Conservation (phyloP, 64 coral and sea anemone genomes). For the Porites lutea region DNA sequence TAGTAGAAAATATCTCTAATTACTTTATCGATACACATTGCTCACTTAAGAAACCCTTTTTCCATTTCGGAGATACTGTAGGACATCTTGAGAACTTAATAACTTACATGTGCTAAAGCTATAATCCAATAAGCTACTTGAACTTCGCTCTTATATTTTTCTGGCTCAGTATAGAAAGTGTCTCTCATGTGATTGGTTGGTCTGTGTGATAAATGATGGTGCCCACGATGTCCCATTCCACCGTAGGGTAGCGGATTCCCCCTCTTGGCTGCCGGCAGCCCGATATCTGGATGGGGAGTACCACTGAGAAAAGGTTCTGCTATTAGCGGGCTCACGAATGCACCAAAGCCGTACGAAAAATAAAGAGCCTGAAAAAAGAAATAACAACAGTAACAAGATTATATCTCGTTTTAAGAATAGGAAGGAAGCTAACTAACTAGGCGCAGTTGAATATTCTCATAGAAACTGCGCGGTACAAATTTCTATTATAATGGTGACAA, state of each 20-base stretch:
- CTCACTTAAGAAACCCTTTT: too few species aligned
- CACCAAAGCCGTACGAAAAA: slow-evolving; percentile 94
- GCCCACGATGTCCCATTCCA: slow-evolving; percentile 64
- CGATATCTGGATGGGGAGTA: slow-evolving; percentile 78
- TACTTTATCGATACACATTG: too few species aligned
- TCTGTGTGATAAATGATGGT: slow-evolving; percentile 74
- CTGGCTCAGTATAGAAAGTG: slow-evolving; percentile 36
- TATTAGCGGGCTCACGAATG: slow-evolving; percentile 93
- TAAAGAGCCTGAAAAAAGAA: slow-evolving; percentile 76
- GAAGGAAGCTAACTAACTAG: too few species aligned
- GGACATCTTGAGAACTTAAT: background rate
- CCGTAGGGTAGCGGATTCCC: slow-evolving; percentile 71
- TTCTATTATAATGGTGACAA: too few species aligned
- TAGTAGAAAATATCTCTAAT: too few species aligned
- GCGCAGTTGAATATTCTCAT: too few species aligned
- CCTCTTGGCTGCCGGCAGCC: slow-evolving; percentile 70
- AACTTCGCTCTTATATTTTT: slow-evolving; percentile 85
- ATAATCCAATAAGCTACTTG: slow-evolving; percentile 96
- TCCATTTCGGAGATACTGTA: too few species aligned
- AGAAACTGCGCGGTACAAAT: too few species aligned
- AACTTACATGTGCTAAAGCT: slow-evolving; percentile 91
- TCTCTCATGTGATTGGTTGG: slow-evolving; percentile 60
- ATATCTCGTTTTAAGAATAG: too few species aligned
- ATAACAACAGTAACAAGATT: background rate
- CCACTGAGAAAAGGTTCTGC: slow-evolving; percentile 95